A percentile compares a stretch with the other conserved stretches of the same genome.
Evolutionary conservation across 2,888 invertebrate species (phyloP).

Genomic region (Pammene fasciana): DNA sequence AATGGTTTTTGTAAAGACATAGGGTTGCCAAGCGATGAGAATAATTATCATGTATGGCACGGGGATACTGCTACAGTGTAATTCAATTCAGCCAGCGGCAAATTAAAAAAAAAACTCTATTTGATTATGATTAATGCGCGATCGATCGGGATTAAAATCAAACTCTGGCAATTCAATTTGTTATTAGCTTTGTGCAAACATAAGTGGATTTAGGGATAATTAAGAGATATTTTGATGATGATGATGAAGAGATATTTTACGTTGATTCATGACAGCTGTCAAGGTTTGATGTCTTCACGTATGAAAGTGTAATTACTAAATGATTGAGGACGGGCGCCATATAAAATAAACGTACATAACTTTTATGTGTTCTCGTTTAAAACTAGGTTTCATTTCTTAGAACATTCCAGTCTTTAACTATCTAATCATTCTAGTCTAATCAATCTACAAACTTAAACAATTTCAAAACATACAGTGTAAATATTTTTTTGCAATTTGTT

Average conservation of each 20-base stretch:
- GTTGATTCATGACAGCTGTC: conserved; percentile 52
- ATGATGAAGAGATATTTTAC: conserved; percentile 40
- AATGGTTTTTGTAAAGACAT: background rate
- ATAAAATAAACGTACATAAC: conserved; percentile 13
- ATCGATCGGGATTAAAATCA: conserved; percentile 46
- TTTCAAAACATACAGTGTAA: too few species aligned
- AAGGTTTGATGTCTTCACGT: conserved; percentile 46
- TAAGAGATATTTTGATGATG: conserved; percentile 33
- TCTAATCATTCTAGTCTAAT: too few species aligned
- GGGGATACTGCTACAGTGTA: conserved; percentile 47
- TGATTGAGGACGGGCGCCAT: conserved; percentile 6
- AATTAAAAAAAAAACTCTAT: conserved; percentile 45
- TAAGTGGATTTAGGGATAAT: conserved; percentile 46
- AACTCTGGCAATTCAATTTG: conserved; percentile 43
- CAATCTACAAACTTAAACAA: too few species aligned
- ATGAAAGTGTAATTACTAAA: conserved; percentile 42
- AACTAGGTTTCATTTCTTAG: background rate
- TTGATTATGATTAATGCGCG: conserved; percentile 58
- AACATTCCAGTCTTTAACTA: background rate
- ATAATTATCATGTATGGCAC: conserved; percentile 54
- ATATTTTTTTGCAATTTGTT: too few species aligned
- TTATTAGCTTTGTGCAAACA: conserved; percentile 44
- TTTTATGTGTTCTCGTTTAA: conserved; percentile 2
- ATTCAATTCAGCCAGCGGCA: conserved; percentile 45
- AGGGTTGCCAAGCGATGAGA: background rate